Evolutionary conservation across 2,888 invertebrate species (phyloP).

Genomic region (Griposia aprilina): DNA sequence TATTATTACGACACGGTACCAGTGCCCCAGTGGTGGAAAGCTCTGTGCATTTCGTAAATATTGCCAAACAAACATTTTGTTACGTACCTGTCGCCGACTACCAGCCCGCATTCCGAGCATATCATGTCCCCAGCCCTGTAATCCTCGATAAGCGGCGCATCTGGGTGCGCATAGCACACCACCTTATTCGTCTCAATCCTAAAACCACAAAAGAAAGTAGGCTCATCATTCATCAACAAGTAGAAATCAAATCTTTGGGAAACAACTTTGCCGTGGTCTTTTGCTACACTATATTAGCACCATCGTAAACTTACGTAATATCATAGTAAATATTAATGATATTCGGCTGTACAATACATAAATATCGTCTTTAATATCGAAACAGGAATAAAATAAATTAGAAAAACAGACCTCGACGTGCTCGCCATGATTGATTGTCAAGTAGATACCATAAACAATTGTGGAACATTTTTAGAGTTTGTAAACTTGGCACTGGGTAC

Average conservation of each 20-base stretch:
- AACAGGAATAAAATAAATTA: slow-evolving; percentile 82
- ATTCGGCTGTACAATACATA: slow-evolving; percentile 71
- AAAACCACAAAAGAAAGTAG: slow-evolving; percentile 86
- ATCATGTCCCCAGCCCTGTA: slow-evolving; percentile 99
- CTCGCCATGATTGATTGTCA: slow-evolving; percentile 92
- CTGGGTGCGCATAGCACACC: slow-evolving; percentile 98
- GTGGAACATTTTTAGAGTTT: slow-evolving; percentile 49
- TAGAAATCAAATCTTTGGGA: slow-evolving; percentile 78
- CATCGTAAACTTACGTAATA: slow-evolving; percentile 76
- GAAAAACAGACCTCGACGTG: slow-evolving; percentile 91
- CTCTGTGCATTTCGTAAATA: slow-evolving; percentile 76
- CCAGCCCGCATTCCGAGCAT: slow-evolving; percentile 99
- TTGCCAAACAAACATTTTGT: slow-evolving; percentile 73
- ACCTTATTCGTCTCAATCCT: slow-evolving; percentile 94
- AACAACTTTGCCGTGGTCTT: slow-evolving; percentile 67
- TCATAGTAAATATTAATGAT: slow-evolving; percentile 73
- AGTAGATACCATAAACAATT: slow-evolving; percentile 75
- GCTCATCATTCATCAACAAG: slow-evolving; percentile 79
- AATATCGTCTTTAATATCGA: slow-evolving; percentile 72
- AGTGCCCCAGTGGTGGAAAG: slow-evolving; percentile 69
- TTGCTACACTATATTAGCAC: slow-evolving; percentile 64
- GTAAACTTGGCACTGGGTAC: slow-evolving; percentile 48
- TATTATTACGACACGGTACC: slow-evolving; percentile 72
- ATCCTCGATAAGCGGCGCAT: slow-evolving; percentile 98
- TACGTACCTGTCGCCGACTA: slow-evolving; percentile 98